A percentile compares a stretch with the other conserved stretches of the same genome.
These are phyloP conservation scores for Argynnis bischoffii DNA, from an alignment of 2,888 invertebrate species.

Conservation along the genomic window DNA sequence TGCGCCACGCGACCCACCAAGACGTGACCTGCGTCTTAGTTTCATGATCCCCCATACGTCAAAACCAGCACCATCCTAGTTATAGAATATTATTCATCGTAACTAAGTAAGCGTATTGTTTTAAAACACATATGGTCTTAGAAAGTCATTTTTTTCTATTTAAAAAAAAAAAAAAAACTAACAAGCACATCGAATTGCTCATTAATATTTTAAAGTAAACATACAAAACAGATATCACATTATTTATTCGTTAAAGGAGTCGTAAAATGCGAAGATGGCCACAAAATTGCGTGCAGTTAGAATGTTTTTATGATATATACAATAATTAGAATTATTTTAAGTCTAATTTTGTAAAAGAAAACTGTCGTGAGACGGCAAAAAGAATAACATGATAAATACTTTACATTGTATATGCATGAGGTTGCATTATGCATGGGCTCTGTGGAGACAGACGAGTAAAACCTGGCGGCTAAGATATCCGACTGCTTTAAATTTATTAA, in stretches of 20 bases:
- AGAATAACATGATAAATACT: conserved; percentile 60
- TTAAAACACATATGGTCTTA: conserved; percentile 8
- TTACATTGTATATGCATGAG: conserved; percentile 72
- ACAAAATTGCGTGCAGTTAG: too few species aligned
- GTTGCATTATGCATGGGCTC: conserved; percentile 72
- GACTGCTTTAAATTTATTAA: conserved; percentile 15
- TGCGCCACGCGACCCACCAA: conserved; percentile 59
- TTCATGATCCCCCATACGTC: conserved; percentile 52
- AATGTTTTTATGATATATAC: too few species aligned
- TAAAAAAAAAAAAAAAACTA: too few species aligned
- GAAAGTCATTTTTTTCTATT: too few species aligned
- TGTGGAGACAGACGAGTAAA: conserved; percentile 51
- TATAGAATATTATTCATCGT: conserved; percentile 1
- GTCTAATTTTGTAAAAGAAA: conserved; percentile 35
- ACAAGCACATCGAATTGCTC: too few species aligned
- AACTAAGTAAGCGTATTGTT: conserved; percentile 1
- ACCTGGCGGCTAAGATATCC: conserved; percentile 32
- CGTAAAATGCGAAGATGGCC: too few species aligned
- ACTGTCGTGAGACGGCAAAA: conserved; percentile 49
- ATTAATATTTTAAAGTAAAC: too few species aligned
- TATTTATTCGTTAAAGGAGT: too few species aligned
- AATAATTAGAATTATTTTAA: background rate
- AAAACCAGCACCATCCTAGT: conserved; percentile 49
- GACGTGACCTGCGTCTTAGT: conserved; percentile 65
- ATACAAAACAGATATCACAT: too few species aligned